These are phyloP conservation scores for Eulemur albifrons DNA, from an alignment of 2,797 vertebrate species.

Conservation along the genomic window DNA sequence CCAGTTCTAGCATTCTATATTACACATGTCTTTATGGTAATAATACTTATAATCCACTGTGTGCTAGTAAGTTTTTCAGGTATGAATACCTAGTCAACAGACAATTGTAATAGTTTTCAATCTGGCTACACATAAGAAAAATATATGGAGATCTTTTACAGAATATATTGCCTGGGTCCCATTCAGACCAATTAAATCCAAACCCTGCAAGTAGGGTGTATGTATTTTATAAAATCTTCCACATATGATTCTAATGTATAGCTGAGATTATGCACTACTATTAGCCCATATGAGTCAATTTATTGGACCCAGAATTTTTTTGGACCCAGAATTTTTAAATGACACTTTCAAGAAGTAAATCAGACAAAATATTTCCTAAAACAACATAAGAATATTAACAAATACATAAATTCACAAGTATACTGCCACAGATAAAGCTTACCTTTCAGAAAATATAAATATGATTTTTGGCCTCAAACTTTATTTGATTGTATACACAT, in stretches of 20 bases:
- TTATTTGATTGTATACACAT: not conserved
- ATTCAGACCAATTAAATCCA: not conserved
- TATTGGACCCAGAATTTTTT: not conserved
- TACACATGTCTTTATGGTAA: not conserved
- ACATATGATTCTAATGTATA: slow-evolving; percentile 10
- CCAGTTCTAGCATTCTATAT: not conserved
- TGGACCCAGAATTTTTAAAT: not conserved
- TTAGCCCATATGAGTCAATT: not conserved
- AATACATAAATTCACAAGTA: not conserved
- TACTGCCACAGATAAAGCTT: not conserved
- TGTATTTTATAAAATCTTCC: not conserved
- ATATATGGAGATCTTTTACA: not conserved
- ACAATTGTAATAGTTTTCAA: not conserved
- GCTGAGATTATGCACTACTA: not conserved
- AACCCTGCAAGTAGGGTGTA: not conserved
- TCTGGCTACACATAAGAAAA: not conserved
- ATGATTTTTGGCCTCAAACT: not conserved
- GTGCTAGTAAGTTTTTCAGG: not conserved
- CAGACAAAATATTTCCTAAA: slow-evolving; percentile 15
- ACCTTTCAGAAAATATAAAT: slow-evolving; percentile 24
- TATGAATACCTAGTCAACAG: not conserved
- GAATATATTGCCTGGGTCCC: not conserved
- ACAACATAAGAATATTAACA: not conserved
- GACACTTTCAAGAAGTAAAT: not conserved
- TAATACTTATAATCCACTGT: not conserved